Conservation (phyloP, 2,888 invertebrate genomes). For the Aethes cnicana region DNA sequence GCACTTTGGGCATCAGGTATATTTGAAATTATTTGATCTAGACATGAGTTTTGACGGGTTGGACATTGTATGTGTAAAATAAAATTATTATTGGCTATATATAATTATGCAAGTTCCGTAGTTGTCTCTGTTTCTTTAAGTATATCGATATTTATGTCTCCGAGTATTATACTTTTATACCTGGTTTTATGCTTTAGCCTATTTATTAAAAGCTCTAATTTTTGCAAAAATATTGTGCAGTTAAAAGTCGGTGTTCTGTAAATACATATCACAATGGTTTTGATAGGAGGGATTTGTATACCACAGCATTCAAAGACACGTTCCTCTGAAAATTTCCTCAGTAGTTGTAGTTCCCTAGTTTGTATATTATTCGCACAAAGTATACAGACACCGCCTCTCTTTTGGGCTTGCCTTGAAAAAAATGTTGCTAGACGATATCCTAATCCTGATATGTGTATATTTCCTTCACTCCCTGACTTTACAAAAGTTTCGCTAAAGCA, state of each 20-base stretch:
- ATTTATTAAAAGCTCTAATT: neutral
- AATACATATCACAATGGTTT: neutral
- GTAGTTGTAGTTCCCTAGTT: too few relatives aligned
- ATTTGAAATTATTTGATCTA: neutral
- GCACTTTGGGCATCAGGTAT: neutral
- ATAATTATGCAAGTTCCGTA: neutral
- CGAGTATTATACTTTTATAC: too few relatives aligned
- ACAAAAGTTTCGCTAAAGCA: neutral
- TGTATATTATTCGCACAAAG: neutral
- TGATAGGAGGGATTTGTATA: neutral
- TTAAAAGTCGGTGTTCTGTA: neutral
- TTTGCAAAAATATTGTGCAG: neutral
- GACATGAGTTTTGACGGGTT: neutral
- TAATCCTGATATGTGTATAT: too few relatives aligned
- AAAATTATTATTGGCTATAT: neutral
- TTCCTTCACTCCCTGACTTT: neutral
- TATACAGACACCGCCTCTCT: neutral
- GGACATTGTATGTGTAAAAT: neutral
- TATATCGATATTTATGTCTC: neutral
- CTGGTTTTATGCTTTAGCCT: neutral
- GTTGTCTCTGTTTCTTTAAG: neutral
- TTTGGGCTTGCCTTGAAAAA: neutral
- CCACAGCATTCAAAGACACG: neutral
- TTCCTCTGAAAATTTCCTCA: too few relatives aligned
- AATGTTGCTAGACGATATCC: neutral